A percentile compares a stretch with the other conserved stretches of the same genome.
Conservation (phyloP, 2,888 invertebrate species). For the Drosophila merina region DNA sequence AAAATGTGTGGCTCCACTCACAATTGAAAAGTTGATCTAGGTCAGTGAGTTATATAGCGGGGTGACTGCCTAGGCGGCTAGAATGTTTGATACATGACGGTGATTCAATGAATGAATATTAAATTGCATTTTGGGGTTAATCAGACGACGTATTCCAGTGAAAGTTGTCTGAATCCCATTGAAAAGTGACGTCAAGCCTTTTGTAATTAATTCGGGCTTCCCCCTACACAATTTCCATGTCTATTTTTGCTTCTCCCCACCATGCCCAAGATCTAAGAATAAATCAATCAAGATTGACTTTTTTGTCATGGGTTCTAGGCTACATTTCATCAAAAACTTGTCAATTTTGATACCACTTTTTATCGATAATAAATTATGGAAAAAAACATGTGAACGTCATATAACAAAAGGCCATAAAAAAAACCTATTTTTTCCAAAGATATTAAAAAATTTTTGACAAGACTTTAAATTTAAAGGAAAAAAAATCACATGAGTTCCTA, state of each 20-base stretch:
- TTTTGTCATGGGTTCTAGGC: not conserved
- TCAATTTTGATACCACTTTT: not conserved
- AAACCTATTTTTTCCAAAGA: not conserved
- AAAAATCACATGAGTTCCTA: not conserved
- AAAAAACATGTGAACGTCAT: constrained; percentile 1
- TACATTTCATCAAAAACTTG: constrained; percentile 1
- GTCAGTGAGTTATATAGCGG: constrained; percentile 42
- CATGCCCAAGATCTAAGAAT: not conserved
- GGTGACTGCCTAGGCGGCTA: not conserved
- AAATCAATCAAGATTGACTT: constrained; percentile 13
- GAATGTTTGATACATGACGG: constrained; percentile 5
- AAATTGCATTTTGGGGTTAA: constrained; percentile 16
- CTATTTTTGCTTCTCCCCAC: constrained; percentile 11
- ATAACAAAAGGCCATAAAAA: not conserved
- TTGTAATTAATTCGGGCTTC: constrained; percentile 33
- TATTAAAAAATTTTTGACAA: not conserved
- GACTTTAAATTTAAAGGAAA: not conserved
- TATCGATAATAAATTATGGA: not conserved
- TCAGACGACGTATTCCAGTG: not conserved
- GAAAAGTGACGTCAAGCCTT: constrained; percentile 11
- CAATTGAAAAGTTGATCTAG: constrained; percentile 48
- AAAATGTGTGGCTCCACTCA: constrained; percentile 19
- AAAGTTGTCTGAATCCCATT: constrained; percentile 4
- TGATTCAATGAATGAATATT: constrained; percentile 38
- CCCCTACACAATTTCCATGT: constrained; percentile 10